Conservation (phyloP, 2,113 vertebrate genomes). For the Oryctolagus cuniculus region DNA sequence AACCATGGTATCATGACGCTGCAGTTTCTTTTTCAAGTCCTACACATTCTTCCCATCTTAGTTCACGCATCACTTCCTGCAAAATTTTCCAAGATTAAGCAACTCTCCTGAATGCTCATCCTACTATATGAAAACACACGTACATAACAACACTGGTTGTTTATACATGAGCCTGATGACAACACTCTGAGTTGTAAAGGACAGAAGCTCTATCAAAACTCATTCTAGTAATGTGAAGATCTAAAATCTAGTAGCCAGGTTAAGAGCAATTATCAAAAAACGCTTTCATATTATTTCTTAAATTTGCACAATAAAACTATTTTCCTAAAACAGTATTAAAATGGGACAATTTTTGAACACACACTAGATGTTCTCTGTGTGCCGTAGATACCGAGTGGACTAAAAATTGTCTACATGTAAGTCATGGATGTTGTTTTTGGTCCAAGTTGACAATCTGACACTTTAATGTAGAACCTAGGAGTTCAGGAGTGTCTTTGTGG, state of each 20-base stretch:
- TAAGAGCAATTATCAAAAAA: constrained; percentile 37
- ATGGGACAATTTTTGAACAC: constrained; percentile 25
- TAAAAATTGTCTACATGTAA: background rate
- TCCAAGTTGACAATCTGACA: background rate
- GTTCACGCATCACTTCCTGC: background rate
- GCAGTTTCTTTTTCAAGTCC: constrained; percentile 50
- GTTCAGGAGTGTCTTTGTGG: background rate
- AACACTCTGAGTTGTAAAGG: constrained; percentile 32
- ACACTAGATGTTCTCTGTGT: background rate
- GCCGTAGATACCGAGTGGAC: background rate
- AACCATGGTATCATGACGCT: background rate
- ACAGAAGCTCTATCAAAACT: background rate
- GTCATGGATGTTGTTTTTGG: background rate
- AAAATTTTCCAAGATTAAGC: constrained; percentile 25
- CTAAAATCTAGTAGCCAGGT: background rate
- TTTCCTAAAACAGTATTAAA: constrained; percentile 45
- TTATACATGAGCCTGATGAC: background rate
- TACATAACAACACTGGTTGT: background rate
- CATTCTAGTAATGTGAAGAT: constrained; percentile 21
- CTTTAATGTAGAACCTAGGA: background rate
- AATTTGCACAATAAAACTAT: constrained; percentile 24
- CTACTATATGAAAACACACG: background rate
- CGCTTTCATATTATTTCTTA: background rate
- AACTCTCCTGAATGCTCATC: background rate
- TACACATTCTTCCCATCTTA: constrained; percentile 14